phyloP scores from a whole-genome alignment of 2,888 invertebrate genomes.

The Tridacna crocea region DNA sequence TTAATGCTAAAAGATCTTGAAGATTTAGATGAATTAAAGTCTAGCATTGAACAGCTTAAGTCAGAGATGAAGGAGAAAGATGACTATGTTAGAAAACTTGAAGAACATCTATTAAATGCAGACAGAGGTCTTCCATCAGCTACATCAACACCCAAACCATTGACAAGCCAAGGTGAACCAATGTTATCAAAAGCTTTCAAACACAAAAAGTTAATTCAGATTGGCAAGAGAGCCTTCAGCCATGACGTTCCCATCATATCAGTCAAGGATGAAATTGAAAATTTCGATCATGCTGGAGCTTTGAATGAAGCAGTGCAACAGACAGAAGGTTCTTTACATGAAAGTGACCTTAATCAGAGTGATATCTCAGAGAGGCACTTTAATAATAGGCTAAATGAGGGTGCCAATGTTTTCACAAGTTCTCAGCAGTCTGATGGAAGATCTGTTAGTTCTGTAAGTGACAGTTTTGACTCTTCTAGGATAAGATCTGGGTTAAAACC shows the following conservation, averaged over 20 bases:
- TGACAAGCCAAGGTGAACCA: conserved; percentile 50
- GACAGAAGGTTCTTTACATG: not conserved
- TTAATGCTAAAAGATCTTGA: conserved; percentile 55
- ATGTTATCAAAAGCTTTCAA: conserved; percentile 42
- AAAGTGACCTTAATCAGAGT: conserved; percentile 36
- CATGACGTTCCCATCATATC: conserved; percentile 39
- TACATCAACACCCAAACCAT: conserved; percentile 46
- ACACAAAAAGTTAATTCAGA: conserved; percentile 16
- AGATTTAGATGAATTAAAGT: conserved; percentile 60
- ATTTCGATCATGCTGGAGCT: not conserved
- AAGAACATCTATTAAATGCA: conserved; percentile 66
- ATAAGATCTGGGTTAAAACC: conserved; percentile 56
- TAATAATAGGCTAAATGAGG: conserved; percentile 16
- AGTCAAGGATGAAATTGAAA: conserved; percentile 6
- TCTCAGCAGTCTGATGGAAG: conserved; percentile 41
- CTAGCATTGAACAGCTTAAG: conserved; percentile 57
- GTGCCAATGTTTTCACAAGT: conserved; percentile 36
- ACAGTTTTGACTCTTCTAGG: conserved; percentile 38
- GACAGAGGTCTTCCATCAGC: conserved; percentile 47
- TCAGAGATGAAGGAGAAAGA: conserved; percentile 67
- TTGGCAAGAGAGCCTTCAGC: conserved; percentile 39
- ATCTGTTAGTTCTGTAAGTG: conserved; percentile 23
- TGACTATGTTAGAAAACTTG: conserved; percentile 65
- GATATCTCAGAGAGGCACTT: conserved; percentile 40
- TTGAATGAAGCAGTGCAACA: not conserved